A percentile compares a stretch with the other conserved stretches of the same genome.
phyloP scores from a whole-genome alignment of 2,113 vertebrate genomes.

The Hipposideros armiger region DNA sequence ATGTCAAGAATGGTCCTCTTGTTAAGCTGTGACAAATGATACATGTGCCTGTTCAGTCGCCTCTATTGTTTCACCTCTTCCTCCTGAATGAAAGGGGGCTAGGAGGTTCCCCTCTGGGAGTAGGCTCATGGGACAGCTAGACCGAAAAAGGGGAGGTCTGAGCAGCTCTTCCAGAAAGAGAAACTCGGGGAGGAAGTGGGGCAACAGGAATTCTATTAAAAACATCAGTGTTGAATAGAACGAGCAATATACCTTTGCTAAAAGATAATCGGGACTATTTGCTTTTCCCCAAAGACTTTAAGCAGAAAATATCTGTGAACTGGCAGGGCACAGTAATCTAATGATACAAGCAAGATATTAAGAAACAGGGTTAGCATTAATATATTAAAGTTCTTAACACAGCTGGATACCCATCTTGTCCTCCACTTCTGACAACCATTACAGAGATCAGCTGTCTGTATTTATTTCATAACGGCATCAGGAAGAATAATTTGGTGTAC shows the following conservation, averaged over 20 bases:
- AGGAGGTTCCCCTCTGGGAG: neutral
- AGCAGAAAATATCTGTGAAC: neutral
- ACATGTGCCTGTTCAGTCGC: neutral
- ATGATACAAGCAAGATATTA: neutral
- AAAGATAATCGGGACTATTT: neutral
- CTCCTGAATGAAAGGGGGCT: neutral
- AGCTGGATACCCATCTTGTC: neutral
- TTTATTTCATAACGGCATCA: neutral
- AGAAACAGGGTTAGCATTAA: neutral
- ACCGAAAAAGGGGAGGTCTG: neutral
- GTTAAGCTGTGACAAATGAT: conserved; percentile 54
- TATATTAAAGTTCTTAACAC: neutral
- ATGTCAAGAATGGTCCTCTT: conserved; percentile 33
- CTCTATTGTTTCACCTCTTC: neutral
- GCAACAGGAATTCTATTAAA: neutral
- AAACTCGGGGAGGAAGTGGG: fast-evolving
- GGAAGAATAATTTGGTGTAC: neutral
- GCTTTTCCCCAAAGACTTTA: neutral
- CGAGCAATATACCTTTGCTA: neutral
- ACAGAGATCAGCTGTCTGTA: neutral
- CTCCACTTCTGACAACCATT: neutral
- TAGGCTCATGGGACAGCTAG: neutral
- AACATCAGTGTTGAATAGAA: neutral
- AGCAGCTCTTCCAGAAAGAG: neutral
- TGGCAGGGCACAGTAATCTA: neutral